phyloP scores from a whole-genome alignment of 2,888 invertebrate genomes.

The Acleris laterana region DNA sequence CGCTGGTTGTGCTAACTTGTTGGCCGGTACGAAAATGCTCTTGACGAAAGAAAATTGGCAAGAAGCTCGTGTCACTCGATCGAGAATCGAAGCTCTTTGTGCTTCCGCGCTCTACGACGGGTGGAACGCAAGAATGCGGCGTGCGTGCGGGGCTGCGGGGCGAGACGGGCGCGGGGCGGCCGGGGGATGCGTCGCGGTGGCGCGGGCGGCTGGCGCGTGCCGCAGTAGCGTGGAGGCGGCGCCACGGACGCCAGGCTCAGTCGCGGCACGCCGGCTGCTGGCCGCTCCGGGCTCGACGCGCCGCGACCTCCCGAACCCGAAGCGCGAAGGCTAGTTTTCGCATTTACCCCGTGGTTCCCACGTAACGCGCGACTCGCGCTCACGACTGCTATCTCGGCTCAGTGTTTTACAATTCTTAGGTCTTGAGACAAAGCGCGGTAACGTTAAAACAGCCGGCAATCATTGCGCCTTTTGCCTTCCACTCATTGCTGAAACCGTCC shows the following conservation, averaged over 20 bases:
- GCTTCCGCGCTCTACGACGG: slow-evolving; percentile 56
- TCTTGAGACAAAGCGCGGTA: slow-evolving; percentile 49
- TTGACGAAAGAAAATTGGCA: slow-evolving; percentile 34
- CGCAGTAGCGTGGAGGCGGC: slow-evolving; percentile 82
- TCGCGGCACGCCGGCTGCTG: slow-evolving; percentile 50
- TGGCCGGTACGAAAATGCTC: slow-evolving; percentile 32
- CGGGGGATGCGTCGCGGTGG: slow-evolving; percentile 58
- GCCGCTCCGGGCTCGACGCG: slow-evolving; percentile 60
- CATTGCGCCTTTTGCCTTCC: slow-evolving; percentile 48
- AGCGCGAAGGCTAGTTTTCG: slow-evolving; percentile 47
- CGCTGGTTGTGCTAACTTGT: slow-evolving; percentile 28
- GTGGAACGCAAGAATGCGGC: slow-evolving; percentile 78
- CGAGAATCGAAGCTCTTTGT: slow-evolving; percentile 60
- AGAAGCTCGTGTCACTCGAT: slow-evolving; percentile 36
- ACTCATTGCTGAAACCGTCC: slow-evolving; percentile 49
- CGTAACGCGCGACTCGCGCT: slow-evolving; percentile 54
- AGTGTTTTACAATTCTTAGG: slow-evolving; percentile 39
- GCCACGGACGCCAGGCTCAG: slow-evolving; percentile 74
- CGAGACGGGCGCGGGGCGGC: slow-evolving; percentile 58
- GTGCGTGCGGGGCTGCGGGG: slow-evolving; percentile 71
- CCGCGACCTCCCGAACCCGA: slow-evolving; percentile 48
- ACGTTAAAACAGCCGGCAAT: slow-evolving; percentile 45
- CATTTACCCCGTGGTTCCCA: slow-evolving; percentile 57
- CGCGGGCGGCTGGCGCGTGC: slow-evolving; percentile 67
- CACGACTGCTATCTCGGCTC: slow-evolving; percentile 45